A percentile compares a stretch with the other conserved stretches of the same genome.
Evolutionary conservation across 92 coral and sea anemone genomes (phyloP).

Genomic region (Paramuricea clavata): DNA sequence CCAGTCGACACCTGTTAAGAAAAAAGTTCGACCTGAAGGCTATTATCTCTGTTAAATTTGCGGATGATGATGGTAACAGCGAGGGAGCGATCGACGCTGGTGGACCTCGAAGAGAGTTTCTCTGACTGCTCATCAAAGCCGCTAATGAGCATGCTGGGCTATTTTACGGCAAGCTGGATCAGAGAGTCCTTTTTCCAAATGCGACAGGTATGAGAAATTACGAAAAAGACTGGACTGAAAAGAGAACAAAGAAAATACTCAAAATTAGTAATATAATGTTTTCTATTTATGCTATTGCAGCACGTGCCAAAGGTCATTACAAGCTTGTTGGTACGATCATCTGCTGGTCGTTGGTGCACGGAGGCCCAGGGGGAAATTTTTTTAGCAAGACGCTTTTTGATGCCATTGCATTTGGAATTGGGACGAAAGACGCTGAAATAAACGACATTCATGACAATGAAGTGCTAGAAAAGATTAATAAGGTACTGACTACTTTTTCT

Average conservation of each 20-base stretch:
- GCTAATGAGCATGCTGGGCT: slow-evolving; percentile 59
- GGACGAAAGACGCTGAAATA: no score
- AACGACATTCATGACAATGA: no score
- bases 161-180: slow-evolving; percentile 39
- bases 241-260: neutral
- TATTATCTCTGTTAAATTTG: slow-evolving; percentile 51
- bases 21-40: slow-evolving; percentile 49
- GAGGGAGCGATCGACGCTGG: slow-evolving; percentile 68
- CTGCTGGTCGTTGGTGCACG: neutral
- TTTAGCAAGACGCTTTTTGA: neutral
- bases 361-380: neutral
- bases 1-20: slow-evolving; percentile 40
- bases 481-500: no score
- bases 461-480: no score
- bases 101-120: slow-evolving; percentile 67
- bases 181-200: slow-evolving; percentile 52
- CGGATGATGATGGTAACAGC: slow-evolving; percentile 64
- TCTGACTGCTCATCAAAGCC: slow-evolving; percentile 60
- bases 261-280: no score
- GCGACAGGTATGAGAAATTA: slow-evolving; percentile 13
- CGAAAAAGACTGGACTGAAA: neutral
- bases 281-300: neutral
- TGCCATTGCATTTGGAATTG: neutral
- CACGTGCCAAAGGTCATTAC: slow-evolving; percentile 1
- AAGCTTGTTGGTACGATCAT: neutral